phyloP scores from a whole-genome alignment of 2,797 vertebrate species.

The Schizothorax lantsangensis region DNA sequence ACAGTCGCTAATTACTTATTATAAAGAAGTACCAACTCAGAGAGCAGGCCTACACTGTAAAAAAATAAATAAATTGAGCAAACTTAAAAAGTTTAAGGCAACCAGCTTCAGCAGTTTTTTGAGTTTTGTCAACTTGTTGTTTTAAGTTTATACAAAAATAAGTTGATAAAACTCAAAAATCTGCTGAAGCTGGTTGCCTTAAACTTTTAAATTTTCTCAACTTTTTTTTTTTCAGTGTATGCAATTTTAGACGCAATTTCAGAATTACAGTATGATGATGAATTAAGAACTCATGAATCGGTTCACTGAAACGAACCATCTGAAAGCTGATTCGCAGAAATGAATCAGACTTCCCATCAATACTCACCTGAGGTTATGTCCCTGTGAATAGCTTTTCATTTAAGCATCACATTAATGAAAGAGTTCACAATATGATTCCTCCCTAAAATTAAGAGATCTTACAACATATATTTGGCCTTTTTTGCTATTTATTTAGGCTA shows the following conservation, averaged over 20 bases:
- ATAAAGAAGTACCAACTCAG: not conserved
- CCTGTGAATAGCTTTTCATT: not conserved
- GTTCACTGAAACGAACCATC: not conserved
- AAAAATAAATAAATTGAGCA: too few relatives aligned
- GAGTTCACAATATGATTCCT: not conserved
- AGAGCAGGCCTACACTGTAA: too few relatives aligned
- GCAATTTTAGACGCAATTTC: too few relatives aligned
- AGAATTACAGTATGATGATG: too few relatives aligned
- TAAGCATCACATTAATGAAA: not conserved
- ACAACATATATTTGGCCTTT: not conserved
- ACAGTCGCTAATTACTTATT: not conserved
- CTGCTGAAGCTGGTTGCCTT: too few relatives aligned
- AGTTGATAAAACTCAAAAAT: too few relatives aligned
- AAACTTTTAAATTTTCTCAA: too few relatives aligned
- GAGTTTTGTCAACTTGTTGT: too few relatives aligned
- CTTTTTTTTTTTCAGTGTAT: too few relatives aligned
- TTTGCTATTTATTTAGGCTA: not conserved
- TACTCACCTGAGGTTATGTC: not conserved
- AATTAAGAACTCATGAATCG: not conserved
- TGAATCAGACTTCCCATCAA: not conserved
- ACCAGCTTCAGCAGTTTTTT: too few relatives aligned
- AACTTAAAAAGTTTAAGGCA: too few relatives aligned
- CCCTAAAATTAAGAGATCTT: not conserved
- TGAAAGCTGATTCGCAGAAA: not conserved
- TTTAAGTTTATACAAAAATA: too few relatives aligned